Percentiles rank a stretch among this genome's conserved stretches.
Evolutionary conservation across 1,140 invertebrate species (phyloP).

Genomic region (Tetranychus urticae): DNA sequence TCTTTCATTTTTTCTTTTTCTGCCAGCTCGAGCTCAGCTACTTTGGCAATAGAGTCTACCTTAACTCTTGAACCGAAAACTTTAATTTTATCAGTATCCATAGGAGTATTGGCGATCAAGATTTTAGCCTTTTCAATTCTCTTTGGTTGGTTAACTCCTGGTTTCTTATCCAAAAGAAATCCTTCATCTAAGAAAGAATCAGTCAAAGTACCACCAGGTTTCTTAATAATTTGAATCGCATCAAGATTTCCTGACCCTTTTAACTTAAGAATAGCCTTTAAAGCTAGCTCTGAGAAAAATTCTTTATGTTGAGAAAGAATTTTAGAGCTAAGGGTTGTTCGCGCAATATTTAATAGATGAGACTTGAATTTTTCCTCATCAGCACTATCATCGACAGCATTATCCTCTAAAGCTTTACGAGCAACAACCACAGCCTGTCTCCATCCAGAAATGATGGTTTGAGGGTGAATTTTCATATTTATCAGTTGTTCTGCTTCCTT

Average conservation of each 20-base stretch:
- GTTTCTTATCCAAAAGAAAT: constrained; percentile 89
- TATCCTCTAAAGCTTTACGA: constrained; percentile 45
- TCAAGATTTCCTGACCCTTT: constrained; percentile 85
- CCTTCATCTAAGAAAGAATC: constrained; percentile 97
- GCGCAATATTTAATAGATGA: constrained; percentile 87
- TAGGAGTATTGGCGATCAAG: constrained; percentile 97
- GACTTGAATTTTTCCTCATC: constrained; percentile 51
- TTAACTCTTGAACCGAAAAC: constrained; percentile 93
- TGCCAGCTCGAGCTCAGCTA: constrained; percentile 86
- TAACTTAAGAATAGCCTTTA: constrained; percentile 76
- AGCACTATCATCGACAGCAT: constrained; percentile 38
- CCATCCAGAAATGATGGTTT: constrained; percentile 92
- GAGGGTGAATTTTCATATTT: constrained; percentile 85
- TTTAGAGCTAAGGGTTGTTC: constrained; percentile 93
- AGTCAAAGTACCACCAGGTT: constrained; percentile 62
- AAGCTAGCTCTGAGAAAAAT: constrained; percentile 78
- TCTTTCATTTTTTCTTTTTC: constrained; percentile 99
- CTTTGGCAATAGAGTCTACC: constrained; percentile 92
- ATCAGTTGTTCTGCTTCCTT: constrained; percentile 85
- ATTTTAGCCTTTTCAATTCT: constrained; percentile 77
- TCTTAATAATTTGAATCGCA: constrained; percentile 95
- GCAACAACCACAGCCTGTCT: constrained; percentile 60
- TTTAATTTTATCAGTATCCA: constrained; percentile 99
- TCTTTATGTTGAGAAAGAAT: constrained; percentile 95
- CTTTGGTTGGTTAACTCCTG: constrained; percentile 70